Evolutionary conservation across 2,797 vertebrate species (phyloP), one percentile per base, ranked within the genome.

Genomic region (Liparis tanakae): DNA sequence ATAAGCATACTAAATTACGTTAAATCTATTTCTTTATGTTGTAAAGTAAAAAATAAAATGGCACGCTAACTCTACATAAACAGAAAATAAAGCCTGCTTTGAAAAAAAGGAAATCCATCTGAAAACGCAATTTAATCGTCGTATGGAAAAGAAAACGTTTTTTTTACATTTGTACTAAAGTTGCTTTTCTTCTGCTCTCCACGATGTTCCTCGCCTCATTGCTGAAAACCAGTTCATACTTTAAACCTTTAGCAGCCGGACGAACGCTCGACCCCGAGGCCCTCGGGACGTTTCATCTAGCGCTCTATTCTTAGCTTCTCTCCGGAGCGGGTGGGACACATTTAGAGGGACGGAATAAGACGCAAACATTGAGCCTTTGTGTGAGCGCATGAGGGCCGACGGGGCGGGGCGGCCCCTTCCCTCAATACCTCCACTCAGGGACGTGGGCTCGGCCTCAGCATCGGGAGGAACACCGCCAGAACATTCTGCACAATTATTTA

Each of bases 281-380:
- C 78, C 34, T 50, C 22, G 17, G 78, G 83, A 85, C 76, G 43
- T 80, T 88, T 74, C 81, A 82, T 85, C 71, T 51, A 1, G n/a
- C 25, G 41, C 3, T 37, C 85, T 90, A 88, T 87, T 84, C 90
- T 81, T 85, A 92, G 87, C 70, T 1, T 25, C 54, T 62, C 44
- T 22, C 70, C 65, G 68, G 77, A 81, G 67, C 53, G 53, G 63
- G 74, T 55, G 76, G 65, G 81, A 81, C 53, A 7, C 74, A 43
- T 88, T 80, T 41, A 79, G 80, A 74, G 67, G 48, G 74, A 87
- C 33, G 63, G 63, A 70, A 67, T 62, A 53, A 67, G 79, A 85
- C 70, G 61, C 75, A 88, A 85, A 88, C 84, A 78, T 79, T 18
- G 57, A 79, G 75, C 34, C 74, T 87, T 91, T 90, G 88, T 88